Evolutionary conservation across 2,888 invertebrate species (phyloP).

Genomic region (Helobdella robusta): DNA sequence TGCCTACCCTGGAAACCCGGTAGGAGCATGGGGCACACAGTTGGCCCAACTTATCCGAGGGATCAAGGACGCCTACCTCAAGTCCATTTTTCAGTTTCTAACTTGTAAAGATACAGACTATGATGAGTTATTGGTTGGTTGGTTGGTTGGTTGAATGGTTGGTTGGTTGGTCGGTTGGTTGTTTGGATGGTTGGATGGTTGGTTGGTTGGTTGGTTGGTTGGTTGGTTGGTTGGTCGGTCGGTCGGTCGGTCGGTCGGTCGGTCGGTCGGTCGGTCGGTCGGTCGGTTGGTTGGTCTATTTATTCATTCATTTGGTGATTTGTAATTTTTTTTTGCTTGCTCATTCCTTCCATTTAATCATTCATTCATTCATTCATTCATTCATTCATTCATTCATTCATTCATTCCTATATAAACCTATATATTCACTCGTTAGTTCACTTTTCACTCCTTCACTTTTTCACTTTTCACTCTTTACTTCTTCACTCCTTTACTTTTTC

Average conservation of each 20-base stretch:
- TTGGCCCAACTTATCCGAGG: constrained; percentile 65
- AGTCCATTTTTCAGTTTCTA: constrained; percentile 80
- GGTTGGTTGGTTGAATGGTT: neutral
- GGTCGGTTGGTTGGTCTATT: neutral
- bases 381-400: neutral
- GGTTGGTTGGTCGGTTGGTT: no score
- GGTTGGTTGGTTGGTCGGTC: no score
- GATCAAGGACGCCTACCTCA: constrained; percentile 77
- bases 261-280: neutral
- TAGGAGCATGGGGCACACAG: constrained; percentile 65
- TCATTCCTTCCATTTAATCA: neutral
- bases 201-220: neutral
- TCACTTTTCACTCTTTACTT: neutral
- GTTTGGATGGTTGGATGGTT: neutral
- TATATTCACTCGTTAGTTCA: neutral
- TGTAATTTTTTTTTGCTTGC: neutral
- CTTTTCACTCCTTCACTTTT: neutral
- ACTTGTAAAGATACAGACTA: constrained; percentile 69
- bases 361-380: neutral
- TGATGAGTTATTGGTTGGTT: constrained; percentile 64
- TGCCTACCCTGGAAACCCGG: constrained; percentile 74
- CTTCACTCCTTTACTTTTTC: no score
- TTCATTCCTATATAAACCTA: neutral
- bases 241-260: neutral
- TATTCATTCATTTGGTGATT: neutral